A percentile compares a stretch with the other conserved stretches of the same genome.
These are phyloP conservation scores for Cantharis flavilabris DNA, from an alignment of 2,888 invertebrate species.

Conservation along the genomic window DNA sequence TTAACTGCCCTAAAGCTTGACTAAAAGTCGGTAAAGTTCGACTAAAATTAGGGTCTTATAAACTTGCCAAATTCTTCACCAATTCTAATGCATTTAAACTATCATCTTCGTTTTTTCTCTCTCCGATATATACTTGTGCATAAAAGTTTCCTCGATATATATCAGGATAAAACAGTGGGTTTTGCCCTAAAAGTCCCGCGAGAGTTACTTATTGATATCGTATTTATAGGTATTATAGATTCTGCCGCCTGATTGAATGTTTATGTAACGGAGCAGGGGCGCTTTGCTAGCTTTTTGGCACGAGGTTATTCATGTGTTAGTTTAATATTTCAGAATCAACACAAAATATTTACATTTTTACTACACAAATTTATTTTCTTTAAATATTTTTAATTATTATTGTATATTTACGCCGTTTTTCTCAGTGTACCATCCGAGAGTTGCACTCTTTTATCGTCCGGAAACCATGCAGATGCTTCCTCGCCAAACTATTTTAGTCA, in stretches of 20 bases:
- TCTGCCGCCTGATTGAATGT: constrained; percentile 54
- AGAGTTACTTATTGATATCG: constrained; percentile 55
- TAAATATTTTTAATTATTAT: not conserved
- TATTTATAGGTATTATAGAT: constrained; percentile 57
- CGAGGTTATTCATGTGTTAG: constrained; percentile 29
- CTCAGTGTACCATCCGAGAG: too few relatives aligned
- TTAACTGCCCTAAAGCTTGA: constrained; percentile 10
- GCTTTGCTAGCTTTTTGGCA: constrained; percentile 23
- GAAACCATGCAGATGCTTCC: too few relatives aligned
- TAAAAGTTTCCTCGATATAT: constrained; percentile 53
- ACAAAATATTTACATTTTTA: not conserved
- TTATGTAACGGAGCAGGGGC: constrained; percentile 49
- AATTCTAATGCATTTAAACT: constrained; percentile 1
- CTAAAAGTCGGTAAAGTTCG: constrained; percentile 14
- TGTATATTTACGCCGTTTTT: too few relatives aligned
- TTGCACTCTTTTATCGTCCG: too few relatives aligned
- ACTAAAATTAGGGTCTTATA: constrained; percentile 5
- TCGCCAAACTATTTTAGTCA: too few relatives aligned
- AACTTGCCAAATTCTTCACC: constrained; percentile 9
- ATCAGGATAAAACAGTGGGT: constrained; percentile 52
- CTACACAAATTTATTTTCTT: not conserved
- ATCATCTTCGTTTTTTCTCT: constrained; percentile 2
- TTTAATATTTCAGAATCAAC: not conserved
- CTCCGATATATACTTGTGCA: constrained; percentile 17
- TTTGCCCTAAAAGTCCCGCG: constrained; percentile 47